Evolutionary conservation across 2,797 vertebrate genomes (phyloP), one percentile per base, ranked within the genome.

Genomic region (Netta rufina): DNA sequence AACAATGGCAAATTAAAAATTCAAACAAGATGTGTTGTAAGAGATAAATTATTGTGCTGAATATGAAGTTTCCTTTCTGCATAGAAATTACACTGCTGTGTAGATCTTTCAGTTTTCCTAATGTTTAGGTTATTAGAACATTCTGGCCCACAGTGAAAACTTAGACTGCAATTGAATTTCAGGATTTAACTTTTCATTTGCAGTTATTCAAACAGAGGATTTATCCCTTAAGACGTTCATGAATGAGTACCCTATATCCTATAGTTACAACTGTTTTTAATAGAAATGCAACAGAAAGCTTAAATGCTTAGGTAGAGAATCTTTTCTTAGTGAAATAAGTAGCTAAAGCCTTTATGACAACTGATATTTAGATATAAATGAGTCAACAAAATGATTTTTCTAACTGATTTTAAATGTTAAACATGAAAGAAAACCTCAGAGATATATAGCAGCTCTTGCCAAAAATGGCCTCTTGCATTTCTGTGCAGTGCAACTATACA

Each of bases 201-300:
- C 74, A 79, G 57, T 95, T 95, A 94, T 89, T 96, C 41, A 87
- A 94, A 94, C 45, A 91, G 51, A 90, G 54, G 83, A 84, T 87
- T 89, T 92, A 39, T 86, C 85, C 92, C 75, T 91, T 90, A 87
- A 92, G 81, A 95, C 92, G 67, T 36, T 87, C 65, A 32, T 81
- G 77, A 91, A 92, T 47, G 56, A 90, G 24, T 83, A 43, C 77
- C 33, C 72, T 73, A 25, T 82, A 53, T 84, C 65, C 72, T 71
- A 53, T 38, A 81, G 62, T 67, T 38, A 87, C 19, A 65, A 86
- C 21, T 75, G 38, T 20, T 54, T 87, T 95, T 90, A 84, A 62
- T 56, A 74, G 66, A 95, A 92, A 95, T 38, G 56, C 53, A 87
- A 19, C 39, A 75, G 70, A 94, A 95, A 49, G 27, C 41, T 91